Conservation (phyloP, 1,140 invertebrate species). For the Eumeta japonica region DNA sequence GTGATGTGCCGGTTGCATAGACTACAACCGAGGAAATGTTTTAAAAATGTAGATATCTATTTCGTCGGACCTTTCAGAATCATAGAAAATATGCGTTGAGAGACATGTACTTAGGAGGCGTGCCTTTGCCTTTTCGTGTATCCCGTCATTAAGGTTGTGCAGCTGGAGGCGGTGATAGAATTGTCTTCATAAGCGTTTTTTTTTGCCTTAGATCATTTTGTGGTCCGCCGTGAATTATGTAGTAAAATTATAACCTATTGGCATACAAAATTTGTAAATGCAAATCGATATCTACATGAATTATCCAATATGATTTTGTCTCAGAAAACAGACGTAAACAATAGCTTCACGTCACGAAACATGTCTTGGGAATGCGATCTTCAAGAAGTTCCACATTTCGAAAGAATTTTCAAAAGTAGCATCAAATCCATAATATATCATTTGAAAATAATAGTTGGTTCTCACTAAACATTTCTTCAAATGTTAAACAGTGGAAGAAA, state of each 20-base stretch:
- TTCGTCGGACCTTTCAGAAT: neutral
- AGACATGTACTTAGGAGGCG: slow-evolving; percentile 10
- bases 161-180: slow-evolving; percentile 39
- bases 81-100: neutral
- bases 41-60: neutral
- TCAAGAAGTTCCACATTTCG: slow-evolving; percentile 25
- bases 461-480: neutral
- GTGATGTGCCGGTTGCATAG: neutral
- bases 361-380: slow-evolving; percentile 27
- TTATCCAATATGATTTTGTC: neutral
- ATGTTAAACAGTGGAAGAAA: neutral
- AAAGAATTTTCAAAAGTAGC: slow-evolving; percentile 28
- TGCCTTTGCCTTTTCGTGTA: slow-evolving; percentile 25
- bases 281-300: slow-evolving; percentile 7
- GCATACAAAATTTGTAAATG: slow-evolving; percentile 9
- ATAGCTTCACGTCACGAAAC: neutral
- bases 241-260: slow-evolving; percentile 8
- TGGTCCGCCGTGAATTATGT: slow-evolving; percentile 18
- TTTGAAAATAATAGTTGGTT: slow-evolving; percentile 8
- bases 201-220: slow-evolving; percentile 27
- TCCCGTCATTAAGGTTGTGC: slow-evolving; percentile 35
- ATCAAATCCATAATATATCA: slow-evolving; percentile 12
- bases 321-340: neutral
- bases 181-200: slow-evolving; percentile 28
- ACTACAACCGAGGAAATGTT: neutral